These are phyloP conservation scores for Sminthopsis crassicaudata DNA, from an alignment of 2,113 vertebrate genomes.

Conservation along the genomic window DNA sequence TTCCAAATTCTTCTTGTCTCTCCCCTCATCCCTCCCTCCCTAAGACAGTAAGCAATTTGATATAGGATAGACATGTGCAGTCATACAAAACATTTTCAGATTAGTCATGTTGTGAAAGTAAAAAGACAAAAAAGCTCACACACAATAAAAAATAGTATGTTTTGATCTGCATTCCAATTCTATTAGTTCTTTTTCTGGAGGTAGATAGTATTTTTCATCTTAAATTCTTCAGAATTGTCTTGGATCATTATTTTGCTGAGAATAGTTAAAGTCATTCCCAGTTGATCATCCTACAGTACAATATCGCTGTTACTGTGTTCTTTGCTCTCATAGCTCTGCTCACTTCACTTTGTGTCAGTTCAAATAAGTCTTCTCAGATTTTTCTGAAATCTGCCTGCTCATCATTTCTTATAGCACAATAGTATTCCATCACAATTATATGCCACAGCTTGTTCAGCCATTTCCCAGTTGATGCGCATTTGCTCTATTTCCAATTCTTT, in stretches of 20 bases:
- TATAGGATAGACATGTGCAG: neutral
- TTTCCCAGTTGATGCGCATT: neutral
- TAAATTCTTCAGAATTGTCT: neutral
- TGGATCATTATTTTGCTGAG: neutral
- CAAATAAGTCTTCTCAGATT: neutral
- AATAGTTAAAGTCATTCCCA: neutral
- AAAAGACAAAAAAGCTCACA: neutral
- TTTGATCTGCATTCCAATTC: neutral
- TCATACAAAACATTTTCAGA: neutral
- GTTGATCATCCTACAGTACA: neutral
- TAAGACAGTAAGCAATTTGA: neutral
- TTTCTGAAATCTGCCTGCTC: neutral
- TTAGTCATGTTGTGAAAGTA: neutral
- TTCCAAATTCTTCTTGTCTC: neutral
- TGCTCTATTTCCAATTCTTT: neutral
- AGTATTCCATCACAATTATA: neutral
- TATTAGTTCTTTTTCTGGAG: neutral
- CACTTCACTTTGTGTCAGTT: neutral
- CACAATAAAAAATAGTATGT: neutral
- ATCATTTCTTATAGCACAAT: neutral
- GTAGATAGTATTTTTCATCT: neutral
- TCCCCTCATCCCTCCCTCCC: neutral
- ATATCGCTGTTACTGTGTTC: neutral
- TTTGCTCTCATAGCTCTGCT: neutral
- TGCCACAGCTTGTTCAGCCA: neutral